Conservation (phyloP, 2,888 invertebrate species). For the Orchestes rusci region DNA sequence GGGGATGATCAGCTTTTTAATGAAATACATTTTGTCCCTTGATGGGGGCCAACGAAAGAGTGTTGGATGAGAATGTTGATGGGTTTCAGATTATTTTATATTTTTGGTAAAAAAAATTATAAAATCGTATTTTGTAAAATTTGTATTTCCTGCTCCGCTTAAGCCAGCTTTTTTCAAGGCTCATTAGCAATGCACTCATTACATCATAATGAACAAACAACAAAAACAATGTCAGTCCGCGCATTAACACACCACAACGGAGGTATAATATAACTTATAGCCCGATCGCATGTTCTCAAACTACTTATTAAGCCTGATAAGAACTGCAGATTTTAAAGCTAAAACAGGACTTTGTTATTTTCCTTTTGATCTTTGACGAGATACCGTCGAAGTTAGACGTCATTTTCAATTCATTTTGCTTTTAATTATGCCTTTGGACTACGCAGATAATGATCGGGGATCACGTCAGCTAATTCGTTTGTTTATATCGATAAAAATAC, state of each 20-base stretch:
- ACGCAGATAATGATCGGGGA: too few relatives aligned
- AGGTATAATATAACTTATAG: conserved; percentile 20
- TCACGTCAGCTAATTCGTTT: too few relatives aligned
- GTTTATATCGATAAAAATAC: too few relatives aligned
- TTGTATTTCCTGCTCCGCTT: too few relatives aligned
- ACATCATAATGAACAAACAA: conserved; percentile 3
- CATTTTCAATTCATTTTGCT: conserved; percentile 12
- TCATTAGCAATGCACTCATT: too few relatives aligned
- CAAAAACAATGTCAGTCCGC: conserved; percentile 15
- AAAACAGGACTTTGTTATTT: conserved; percentile 15
- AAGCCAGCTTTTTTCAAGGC: too few relatives aligned
- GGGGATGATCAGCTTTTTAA: conserved; percentile 23
- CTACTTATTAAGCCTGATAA: conserved; percentile 20
- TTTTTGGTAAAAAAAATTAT: too few relatives aligned
- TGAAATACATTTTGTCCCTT: conserved; percentile 17
- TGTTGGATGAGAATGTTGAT: too few relatives aligned
- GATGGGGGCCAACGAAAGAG: too few relatives aligned
- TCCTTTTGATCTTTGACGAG: conserved; percentile 18
- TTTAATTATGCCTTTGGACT: conserved; percentile 6
- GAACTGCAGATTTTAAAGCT: conserved; percentile 22
- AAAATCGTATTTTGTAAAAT: too few relatives aligned
- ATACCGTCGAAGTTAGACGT: conserved; percentile 17
- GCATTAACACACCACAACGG: conserved; percentile 17
- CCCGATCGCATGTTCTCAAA: conserved; percentile 18
- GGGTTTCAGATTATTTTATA: too few relatives aligned